Base-by-base conservation (phyloP, 2,797 vertebrate species). In the Myotis findleyi region DNA sequence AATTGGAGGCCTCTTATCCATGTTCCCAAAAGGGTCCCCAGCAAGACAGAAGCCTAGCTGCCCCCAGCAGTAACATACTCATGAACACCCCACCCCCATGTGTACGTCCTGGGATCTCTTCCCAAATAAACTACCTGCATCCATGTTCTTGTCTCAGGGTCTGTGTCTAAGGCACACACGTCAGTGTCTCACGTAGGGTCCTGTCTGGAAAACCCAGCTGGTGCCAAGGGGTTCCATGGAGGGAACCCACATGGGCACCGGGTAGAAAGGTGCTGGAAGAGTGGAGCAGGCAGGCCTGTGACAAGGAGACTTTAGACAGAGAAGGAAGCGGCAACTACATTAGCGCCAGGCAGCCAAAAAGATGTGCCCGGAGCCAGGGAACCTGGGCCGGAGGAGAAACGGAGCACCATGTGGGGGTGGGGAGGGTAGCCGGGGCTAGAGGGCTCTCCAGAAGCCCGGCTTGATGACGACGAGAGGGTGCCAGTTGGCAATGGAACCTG, bases 371-470 rank as follows among this genome's bases (percentile, higher is more conserved):
- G 68, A 33, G 6, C 27, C 5, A 21, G 17, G 38, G 55, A 17
- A 1, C 3, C 11, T 10, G 25, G 49, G 9, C 12, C 44, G 4
- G 4, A 7, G 20, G 83, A 38, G 27, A n/a, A 6, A 3, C 0
- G 3, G 21, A 20, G 38, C 0, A 6, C 41, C 33, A 0, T 2
- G 8, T 5, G 49, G 12, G 3, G 1, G 3, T 3, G 8, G 18
- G 3, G 3, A 3, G 27, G 11, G 49, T 5, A 4, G 27, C 21
- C 12, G 18, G 59, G 33, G 17, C 6, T 36, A 23, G 7, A 12
- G 68, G 41, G 12, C 18, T 47, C 1, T 38, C 20, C 0, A 8
- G 13, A 47, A 76, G n/a, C 13, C 0, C 38, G 7, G 9, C 64
- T 36, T 30, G 33, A 41, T 36, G 36, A 51, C 16, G 33, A 10